These are phyloP conservation scores for Lacerta bilineata DNA, from an alignment of 2,797 vertebrate species.

Conservation along the genomic window DNA sequence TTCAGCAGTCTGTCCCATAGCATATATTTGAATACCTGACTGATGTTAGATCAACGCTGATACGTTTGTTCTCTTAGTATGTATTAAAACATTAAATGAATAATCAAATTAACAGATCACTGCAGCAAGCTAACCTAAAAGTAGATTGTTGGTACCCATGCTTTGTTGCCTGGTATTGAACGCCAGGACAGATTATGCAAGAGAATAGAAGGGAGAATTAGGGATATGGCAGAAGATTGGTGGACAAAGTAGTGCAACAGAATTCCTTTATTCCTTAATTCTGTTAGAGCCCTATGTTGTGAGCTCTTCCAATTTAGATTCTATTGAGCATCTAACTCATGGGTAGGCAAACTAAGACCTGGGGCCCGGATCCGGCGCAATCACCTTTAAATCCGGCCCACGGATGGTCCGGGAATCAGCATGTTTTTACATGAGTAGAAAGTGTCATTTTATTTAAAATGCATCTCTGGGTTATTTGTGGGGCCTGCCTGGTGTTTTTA, in stretches of 20 bases:
- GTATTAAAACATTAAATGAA: neutral
- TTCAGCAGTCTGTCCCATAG: neutral
- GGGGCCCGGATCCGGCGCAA: no score
- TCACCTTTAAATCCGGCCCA: no score
- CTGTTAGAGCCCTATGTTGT: neutral
- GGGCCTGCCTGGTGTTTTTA: no score
- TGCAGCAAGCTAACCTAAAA: neutral
- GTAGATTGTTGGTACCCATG: neutral
- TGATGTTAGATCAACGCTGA: neutral
- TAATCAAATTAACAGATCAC: neutral
- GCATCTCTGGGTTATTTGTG: no score
- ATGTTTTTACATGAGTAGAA: no score
- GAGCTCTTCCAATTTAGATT: neutral
- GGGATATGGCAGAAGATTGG: no score
- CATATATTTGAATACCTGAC: neutral
- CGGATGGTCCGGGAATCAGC: no score
- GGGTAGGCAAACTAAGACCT: neutral
- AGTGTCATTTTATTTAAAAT: no score
- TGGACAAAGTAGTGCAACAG: neutral
- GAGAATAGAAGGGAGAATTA: neutral
- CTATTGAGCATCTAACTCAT: neutral
- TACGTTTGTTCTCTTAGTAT: neutral
- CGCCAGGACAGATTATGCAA: neutral
- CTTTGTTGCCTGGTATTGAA: neutral
- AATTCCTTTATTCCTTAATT: neutral